phyloP scores from a whole-genome alignment of 2,797 vertebrate genomes.

The Dallia pectoralis region DNA sequence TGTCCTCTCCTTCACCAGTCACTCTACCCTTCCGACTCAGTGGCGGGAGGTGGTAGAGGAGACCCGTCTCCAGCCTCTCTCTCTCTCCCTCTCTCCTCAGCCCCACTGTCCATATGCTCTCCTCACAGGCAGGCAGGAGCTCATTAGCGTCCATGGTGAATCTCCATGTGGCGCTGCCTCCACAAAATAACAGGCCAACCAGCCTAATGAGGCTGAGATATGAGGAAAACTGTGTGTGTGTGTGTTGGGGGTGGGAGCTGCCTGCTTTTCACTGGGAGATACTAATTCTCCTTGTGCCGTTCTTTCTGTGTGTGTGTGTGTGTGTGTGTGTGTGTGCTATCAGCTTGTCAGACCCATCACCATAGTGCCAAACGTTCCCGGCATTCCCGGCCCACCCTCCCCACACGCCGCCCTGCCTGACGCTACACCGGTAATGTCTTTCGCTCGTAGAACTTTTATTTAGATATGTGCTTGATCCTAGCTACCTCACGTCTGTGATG shows the following conservation, averaged over 20 bases:
- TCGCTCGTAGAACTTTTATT: constrained; percentile 10
- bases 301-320: constrained; percentile 9
- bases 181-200: constrained; percentile 76
- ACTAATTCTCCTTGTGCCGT: constrained; percentile 38
- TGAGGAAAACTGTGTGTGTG: constrained; percentile 54
- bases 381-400: constrained; percentile 96
- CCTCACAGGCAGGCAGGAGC: constrained; percentile 71
- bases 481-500: background rate
- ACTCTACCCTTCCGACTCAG: background rate
- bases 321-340: constrained; percentile 48
- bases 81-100: constrained; percentile 28
- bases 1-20: background rate
- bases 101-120: constrained; percentile 74
- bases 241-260: too few species aligned
- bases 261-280: too few species aligned
- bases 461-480: background rate
- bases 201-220: constrained; percentile 81
- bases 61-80: background rate
- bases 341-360: constrained; percentile 99
- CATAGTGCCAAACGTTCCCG: constrained; percentile 97
- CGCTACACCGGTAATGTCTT: constrained; percentile 89
- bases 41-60: background rate
- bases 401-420: constrained; percentile 94
- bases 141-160: constrained; percentile 74
- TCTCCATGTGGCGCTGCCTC: constrained; percentile 73